Evolutionary conservation across 2,797 vertebrate species (phyloP).

Genomic region (Oreonectes daqikongensis): DNA sequence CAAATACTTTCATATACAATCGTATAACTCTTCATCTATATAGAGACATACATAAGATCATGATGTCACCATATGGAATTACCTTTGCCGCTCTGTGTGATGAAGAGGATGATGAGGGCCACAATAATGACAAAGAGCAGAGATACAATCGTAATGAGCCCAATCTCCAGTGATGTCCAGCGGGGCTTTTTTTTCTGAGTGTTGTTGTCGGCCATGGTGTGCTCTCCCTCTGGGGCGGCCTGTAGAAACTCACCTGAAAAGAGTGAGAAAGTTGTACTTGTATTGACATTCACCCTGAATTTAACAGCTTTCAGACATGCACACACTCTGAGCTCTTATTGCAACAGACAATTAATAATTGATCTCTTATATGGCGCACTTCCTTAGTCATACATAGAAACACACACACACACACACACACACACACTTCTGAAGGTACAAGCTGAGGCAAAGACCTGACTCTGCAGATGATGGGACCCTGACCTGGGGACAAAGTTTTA

Average conservation of each 20-base stretch:
- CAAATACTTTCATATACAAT: too few relatives aligned
- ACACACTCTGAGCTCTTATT: constrained; percentile 68
- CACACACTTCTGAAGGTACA: constrained; percentile 4
- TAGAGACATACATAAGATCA: background rate
- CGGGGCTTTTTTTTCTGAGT: constrained; percentile 85
- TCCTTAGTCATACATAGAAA: constrained; percentile 22
- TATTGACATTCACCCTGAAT: background rate
- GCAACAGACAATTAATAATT: constrained; percentile 75
- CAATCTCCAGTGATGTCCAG: constrained; percentile 88
- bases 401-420: constrained; percentile 43
- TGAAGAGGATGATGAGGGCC: constrained; percentile 86
- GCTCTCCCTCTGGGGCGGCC: constrained; percentile 86
- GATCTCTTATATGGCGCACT: constrained; percentile 62
- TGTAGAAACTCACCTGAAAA: constrained; percentile 85
- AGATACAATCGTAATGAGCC: constrained; percentile 81
- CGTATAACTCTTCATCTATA: background rate
- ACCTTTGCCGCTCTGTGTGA: constrained; percentile 83
- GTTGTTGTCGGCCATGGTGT: constrained; percentile 88
- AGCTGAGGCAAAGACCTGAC: constrained; percentile 43
- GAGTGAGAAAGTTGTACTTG: background rate
- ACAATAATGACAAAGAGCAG: constrained; percentile 85
- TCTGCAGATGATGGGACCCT: constrained; percentile 61
- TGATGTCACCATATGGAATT: constrained; percentile 57
- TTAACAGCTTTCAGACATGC: constrained; percentile 58
- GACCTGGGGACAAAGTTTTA: constrained; percentile 66